Evolutionary conservation across 2,797 vertebrate species (phyloP).

Genomic region (Trachurus trachurus): DNA sequence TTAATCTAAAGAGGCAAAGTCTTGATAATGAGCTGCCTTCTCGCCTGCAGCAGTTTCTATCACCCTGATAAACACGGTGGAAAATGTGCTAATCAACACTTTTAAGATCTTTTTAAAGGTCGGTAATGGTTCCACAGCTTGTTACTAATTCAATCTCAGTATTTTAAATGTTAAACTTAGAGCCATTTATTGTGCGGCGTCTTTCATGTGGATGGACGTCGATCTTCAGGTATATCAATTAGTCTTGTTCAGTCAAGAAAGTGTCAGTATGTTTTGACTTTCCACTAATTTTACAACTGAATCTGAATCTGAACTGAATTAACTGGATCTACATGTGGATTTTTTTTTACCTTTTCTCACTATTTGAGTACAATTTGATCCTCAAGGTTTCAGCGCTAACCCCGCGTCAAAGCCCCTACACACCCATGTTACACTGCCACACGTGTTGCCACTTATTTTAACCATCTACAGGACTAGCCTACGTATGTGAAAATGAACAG

Average conservation of each 20-base stretch:
- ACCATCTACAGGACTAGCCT: background rate
- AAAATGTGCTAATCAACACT: background rate
- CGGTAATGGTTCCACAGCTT: background rate
- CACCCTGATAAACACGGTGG: background rate
- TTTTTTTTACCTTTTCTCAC: background rate
- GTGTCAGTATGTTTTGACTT: slow-evolving; percentile 7
- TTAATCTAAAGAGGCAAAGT: slow-evolving; percentile 20
- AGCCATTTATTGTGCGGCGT: slow-evolving; percentile 8
- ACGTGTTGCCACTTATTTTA: background rate
- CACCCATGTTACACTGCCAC: background rate
- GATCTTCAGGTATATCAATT: slow-evolving; percentile 1
- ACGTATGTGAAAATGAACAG: background rate
- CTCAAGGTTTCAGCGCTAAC: background rate
- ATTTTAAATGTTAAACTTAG: slow-evolving; percentile 6
- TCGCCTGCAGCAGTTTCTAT: background rate
- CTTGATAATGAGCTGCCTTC: background rate
- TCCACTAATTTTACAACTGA: background rate
- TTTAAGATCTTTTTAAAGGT: background rate
- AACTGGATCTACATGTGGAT: background rate
- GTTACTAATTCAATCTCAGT: slow-evolving; percentile 1
- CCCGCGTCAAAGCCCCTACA: background rate
- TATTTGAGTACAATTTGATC: background rate
- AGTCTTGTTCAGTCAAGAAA: background rate
- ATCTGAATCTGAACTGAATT: too few species aligned
- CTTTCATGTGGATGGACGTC: background rate